Conservation (phyloP, 2,113 vertebrate species). For the Oxygymnocypris stewartii region DNA sequence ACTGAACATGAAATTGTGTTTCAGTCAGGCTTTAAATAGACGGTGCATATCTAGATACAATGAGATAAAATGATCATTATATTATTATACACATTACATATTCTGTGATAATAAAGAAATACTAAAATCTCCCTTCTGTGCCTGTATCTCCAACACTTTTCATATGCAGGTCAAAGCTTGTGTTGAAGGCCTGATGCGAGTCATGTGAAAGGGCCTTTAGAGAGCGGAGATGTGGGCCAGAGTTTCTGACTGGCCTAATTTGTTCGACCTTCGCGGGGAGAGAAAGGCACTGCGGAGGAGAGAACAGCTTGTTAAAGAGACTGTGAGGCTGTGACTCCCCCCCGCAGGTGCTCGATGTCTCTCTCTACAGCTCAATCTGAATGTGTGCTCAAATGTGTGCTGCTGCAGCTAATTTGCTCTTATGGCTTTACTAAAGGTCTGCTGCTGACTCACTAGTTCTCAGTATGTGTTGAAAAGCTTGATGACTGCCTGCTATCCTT, state of each 20-base stretch:
- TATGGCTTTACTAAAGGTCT: not conserved
- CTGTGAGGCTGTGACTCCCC: slow-evolving; percentile 44
- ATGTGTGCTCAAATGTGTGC: not conserved
- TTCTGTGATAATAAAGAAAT: not conserved
- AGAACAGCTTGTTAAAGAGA: slow-evolving; percentile 29
- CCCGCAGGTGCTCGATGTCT: not conserved
- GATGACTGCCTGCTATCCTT: not conserved
- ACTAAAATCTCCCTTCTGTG: not conserved
- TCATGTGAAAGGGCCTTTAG: slow-evolving; percentile 39
- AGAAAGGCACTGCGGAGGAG: slow-evolving; percentile 59
- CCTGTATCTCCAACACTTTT: not conserved
- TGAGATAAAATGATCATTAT: not conserved
- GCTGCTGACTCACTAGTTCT: slow-evolving; percentile 15
- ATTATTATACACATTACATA: not conserved
- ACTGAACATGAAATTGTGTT: not conserved
- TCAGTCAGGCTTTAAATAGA: not conserved
- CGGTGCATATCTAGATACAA: not conserved
- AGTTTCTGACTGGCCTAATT: slow-evolving; percentile 64
- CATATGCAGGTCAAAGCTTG: not conserved
- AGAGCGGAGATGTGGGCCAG: slow-evolving; percentile 55
- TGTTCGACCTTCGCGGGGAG: slow-evolving; percentile 53
- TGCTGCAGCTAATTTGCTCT: slow-evolving; percentile 29
- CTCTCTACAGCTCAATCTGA: not conserved
- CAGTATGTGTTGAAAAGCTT: not conserved
- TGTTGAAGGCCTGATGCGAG: slow-evolving; percentile 20